Base-by-base conservation (phyloP, 2,113 vertebrate species). In the Canis aureus region DNA sequence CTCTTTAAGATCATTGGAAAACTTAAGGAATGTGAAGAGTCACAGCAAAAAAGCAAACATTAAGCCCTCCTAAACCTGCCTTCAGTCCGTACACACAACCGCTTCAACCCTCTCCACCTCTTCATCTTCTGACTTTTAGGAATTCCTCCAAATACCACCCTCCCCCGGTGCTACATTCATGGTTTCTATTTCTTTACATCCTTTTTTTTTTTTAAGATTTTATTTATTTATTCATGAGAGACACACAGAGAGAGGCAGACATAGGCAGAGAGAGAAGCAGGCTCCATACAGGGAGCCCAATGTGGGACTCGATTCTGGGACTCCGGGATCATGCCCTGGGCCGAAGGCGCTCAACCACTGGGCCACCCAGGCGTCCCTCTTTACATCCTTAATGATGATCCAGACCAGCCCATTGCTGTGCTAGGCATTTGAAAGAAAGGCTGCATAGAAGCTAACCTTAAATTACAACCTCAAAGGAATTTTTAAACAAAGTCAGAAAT, bases 401-500 rank as follows among this genome's bases (percentile, higher is more conserved):
- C 5, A 5, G 0, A 62, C 51, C 32, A 35, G 23, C n/a, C n/a
- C 25, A 69, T 0, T 43, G 53, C 10, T 53, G n/a, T 7, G 55
- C 22, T 59, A 23, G 6, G 55, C 8, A 69, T 23, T 27, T 73
- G 73, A 57, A 91, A 97, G 29, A 84, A 89, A 66, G 62, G 23
- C 10, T 78, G 9, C 29, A 38, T 3, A 89, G 62, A 94, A 71
- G 29, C 53, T 83, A 22, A 38, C 49, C 5, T 94, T 94, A 81
- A 81, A 78, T 84, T 57, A 91, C 0, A 78, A 82, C 62, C 73
- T 85, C 49, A 80, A 96, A 93, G 32, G 90, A 11, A 53, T 62
- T 94, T 89, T 95, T 80, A 83, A 80, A 92, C 17, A 83, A 96
- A 95, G 43, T 78, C 11, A 83, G 57, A 82, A 88, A 78, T 12